These are phyloP conservation scores for Myanophis thanlyinensis DNA, from an alignment of 2,113 vertebrate species.

Conservation along the genomic window DNA sequence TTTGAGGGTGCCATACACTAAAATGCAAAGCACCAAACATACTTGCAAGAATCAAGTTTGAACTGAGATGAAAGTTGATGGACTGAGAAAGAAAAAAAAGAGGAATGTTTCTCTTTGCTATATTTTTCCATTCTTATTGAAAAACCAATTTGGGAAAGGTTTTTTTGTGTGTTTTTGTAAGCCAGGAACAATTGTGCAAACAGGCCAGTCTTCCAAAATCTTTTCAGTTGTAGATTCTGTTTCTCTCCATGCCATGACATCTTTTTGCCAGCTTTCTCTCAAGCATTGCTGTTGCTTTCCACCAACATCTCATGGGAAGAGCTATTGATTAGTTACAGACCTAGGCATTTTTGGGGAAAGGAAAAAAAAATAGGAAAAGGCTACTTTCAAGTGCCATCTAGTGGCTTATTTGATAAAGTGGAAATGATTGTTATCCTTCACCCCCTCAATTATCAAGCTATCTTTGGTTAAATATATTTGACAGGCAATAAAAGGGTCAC, in stretches of 20 bases:
- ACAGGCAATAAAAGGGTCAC: background rate
- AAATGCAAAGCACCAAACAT: background rate
- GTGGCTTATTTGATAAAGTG: constrained; percentile 49
- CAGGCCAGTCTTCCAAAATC: constrained; percentile 62
- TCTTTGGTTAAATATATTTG: background rate
- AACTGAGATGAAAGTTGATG: constrained; percentile 48
- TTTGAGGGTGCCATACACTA: background rate
- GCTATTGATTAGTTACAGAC: constrained; percentile 58
- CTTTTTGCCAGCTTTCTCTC: constrained; percentile 69
- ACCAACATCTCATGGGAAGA: constrained; percentile 61
- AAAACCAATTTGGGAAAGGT: constrained; percentile 69
- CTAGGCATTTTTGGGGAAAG: constrained; percentile 27
- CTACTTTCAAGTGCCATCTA: constrained; percentile 76
- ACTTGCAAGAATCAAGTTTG: background rate
- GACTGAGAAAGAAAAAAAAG: background rate
- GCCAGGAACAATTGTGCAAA: constrained; percentile 73
- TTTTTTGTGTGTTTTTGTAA: constrained; percentile 30
- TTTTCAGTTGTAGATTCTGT: constrained; percentile 69
- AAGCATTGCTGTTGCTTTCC: constrained; percentile 59
- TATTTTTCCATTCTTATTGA: constrained; percentile 74
- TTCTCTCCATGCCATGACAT: constrained; percentile 57
- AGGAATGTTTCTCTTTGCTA: constrained; percentile 66
- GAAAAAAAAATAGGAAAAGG: background rate
- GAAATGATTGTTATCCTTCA: background rate
- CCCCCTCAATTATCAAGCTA: background rate